Conservation (phyloP, 2,797 vertebrate species). For the Tokudaia muenninki region DNA sequence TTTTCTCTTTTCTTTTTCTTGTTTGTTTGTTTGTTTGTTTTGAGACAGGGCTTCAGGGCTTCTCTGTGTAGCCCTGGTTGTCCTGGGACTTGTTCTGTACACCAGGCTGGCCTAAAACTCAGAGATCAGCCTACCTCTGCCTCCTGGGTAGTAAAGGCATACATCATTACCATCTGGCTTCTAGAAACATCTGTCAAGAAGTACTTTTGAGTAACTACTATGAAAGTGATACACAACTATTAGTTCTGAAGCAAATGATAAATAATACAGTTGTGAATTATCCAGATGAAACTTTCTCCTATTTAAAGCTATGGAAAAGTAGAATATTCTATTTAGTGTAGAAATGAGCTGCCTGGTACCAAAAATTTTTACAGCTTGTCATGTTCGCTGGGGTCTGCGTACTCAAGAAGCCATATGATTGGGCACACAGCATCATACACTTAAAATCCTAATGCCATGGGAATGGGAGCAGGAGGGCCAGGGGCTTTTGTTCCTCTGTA, state of each 20-base stretch:
- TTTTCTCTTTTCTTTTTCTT: not conserved
- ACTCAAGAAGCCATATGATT: not conserved
- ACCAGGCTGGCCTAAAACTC: not conserved
- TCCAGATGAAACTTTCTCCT: not conserved
- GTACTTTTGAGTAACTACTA: constrained; percentile 25
- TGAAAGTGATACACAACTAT: constrained; percentile 33
- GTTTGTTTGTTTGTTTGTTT: not conserved
- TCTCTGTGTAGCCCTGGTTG: not conserved
- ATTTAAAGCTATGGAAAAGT: constrained; percentile 7
- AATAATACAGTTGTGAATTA: constrained; percentile 10
- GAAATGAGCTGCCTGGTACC: not conserved
- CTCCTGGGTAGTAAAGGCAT: not conserved
- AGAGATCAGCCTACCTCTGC: not conserved
- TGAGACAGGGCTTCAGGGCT: not conserved
- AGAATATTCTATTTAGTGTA: not conserved
- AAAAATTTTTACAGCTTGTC: not conserved
- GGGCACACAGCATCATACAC: not conserved
- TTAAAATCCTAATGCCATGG: too few relatives aligned
- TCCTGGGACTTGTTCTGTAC: not conserved
- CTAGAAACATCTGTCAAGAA: not conserved
- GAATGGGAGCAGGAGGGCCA: not conserved
- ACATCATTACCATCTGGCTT: not conserved
- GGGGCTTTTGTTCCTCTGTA: not conserved
- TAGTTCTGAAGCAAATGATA: constrained; percentile 45
- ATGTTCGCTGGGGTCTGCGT: not conserved